Conservation (phyloP, 2,888 invertebrate genomes). For the Drosophila planitibia region DNA sequence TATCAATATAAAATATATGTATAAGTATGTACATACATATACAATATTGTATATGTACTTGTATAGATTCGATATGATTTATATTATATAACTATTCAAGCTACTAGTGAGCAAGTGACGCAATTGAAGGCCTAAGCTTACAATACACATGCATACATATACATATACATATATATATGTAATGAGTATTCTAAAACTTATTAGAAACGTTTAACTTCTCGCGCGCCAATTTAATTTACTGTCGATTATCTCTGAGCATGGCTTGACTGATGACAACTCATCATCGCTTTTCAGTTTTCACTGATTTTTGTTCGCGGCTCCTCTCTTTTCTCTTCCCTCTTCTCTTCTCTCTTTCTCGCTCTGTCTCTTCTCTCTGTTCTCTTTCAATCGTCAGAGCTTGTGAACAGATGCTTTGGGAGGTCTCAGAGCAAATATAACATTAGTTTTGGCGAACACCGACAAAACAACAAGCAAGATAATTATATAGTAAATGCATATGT, state of each 20-base stretch:
- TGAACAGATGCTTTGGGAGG: slow-evolving; percentile 42
- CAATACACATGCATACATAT: neutral
- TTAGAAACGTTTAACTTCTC: neutral
- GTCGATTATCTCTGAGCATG: slow-evolving; percentile 4
- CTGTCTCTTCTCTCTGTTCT: neutral
- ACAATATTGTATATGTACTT: neutral
- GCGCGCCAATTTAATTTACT: neutral
- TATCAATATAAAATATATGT: neutral
- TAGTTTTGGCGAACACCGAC: slow-evolving; percentile 6
- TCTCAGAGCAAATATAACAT: slow-evolving; percentile 24
- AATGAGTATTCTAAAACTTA: neutral
- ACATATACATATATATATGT: neutral
- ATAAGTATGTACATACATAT: neutral
- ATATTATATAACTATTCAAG: slow-evolving; percentile 2
- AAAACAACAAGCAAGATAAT: slow-evolving; percentile 28
- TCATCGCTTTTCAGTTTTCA: neutral
- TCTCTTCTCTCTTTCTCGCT: neutral
- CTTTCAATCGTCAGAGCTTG: neutral
- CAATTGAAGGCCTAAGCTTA: neutral
- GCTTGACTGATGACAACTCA: slow-evolving; percentile 33
- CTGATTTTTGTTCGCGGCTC: neutral
- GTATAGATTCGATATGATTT: neutral
- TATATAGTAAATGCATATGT: slow-evolving; percentile 2
- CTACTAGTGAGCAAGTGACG: slow-evolving; percentile 1
- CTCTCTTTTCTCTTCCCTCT: neutral